phyloP scores from a whole-genome alignment of 2,113 vertebrate species.

The Actenoides hombroni region DNA sequence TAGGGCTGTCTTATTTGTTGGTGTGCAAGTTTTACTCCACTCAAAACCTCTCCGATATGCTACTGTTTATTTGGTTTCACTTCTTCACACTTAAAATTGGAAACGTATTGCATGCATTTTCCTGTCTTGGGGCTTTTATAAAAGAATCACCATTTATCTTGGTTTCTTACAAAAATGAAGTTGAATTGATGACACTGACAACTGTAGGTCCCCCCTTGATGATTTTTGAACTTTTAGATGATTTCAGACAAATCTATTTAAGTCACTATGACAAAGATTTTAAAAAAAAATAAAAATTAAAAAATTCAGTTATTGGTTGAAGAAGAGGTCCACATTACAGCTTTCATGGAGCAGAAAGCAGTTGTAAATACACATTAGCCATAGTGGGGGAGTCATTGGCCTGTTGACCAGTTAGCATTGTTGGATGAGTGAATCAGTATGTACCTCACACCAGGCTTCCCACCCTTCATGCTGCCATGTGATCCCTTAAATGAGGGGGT shows the following conservation, averaged over 20 bases:
- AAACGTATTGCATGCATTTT: background rate
- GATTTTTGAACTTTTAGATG: background rate
- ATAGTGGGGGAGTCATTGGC: rapidly evolving
- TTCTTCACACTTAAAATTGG: background rate
- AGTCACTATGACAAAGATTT: background rate
- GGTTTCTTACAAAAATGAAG: background rate
- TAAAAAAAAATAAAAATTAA: background rate
- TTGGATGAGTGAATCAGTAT: background rate
- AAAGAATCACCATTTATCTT: background rate
- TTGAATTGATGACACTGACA: background rate
- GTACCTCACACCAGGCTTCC: background rate
- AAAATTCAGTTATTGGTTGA: background rate
- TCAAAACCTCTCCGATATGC: background rate
- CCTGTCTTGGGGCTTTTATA: background rate
- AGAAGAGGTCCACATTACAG: background rate
- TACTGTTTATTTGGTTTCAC: background rate
- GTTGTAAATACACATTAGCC: background rate
- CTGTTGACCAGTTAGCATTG: background rate
- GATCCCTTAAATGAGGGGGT: background rate
- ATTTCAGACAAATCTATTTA: background rate
- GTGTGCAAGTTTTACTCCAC: background rate
- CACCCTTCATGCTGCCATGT: rapidly evolving
- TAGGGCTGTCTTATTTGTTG: background rate
- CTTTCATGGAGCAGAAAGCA: background rate
- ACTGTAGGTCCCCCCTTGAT: background rate